Evolutionary conservation across 2,113 vertebrate species (phyloP), one percentile per base, ranked within the genome.

Genomic region (Tetraodon nigroviridis): DNA sequence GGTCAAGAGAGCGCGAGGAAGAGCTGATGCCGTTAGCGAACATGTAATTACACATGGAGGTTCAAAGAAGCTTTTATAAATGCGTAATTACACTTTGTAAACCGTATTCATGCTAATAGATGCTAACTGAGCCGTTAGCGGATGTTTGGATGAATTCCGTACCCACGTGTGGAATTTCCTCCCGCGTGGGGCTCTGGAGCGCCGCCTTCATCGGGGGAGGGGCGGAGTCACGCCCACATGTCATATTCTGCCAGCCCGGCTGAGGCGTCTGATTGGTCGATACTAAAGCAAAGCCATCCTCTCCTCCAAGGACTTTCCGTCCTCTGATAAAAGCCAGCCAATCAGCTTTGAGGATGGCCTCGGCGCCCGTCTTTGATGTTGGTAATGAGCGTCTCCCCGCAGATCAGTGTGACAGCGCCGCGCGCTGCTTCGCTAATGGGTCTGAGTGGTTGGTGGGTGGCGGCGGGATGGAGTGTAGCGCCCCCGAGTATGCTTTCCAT

Each of bases 401-500:
- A 8, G 73, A 69, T 75, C 61, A 65, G 80, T 76, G 79, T 82
- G 22, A 69, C 64, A 73, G 86, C 67, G 11, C 50, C 18, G 49
- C 20, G n/a, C 68, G 80, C 68, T 73, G 71, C 72, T 78, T 79
- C 68, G 61, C 27, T 79, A 73, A 79, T 74, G 70, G 67, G 67
- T 67, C 50, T 55, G 18, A 51, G 71, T 63, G 64, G n/a, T n/a
- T 60, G 84, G 78, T 79, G 81, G 74, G 81, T 57, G 71, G 68
- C 40, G 55, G 29, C 42, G 54, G 61, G 55, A 50, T 27, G 53
- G 55, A 56, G 55, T 27, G 53, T 52, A 56, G 55, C 16, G 46
- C 54, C 67, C 29, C 64, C 63, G 61, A 77, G 80, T 78, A 62
- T 82, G 85, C 57, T 81, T 81, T 85, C 84, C 83, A 86, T 87